Conservation (phyloP, 1,140 invertebrate species). For the Bombus pascuorum region DNA sequence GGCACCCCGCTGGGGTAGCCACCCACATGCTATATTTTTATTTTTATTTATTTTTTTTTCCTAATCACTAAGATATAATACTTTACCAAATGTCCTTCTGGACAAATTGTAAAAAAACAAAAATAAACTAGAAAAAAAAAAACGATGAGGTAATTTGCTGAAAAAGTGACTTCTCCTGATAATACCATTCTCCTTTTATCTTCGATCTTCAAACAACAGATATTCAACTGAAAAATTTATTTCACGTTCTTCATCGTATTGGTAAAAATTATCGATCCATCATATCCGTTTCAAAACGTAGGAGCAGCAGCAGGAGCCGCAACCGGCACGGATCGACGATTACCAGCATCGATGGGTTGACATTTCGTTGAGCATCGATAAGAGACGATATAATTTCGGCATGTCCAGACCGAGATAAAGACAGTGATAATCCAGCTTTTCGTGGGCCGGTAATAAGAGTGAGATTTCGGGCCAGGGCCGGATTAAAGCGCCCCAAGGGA, state of each 20-base stretch:
- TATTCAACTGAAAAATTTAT: background rate
- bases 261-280: background rate
- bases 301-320: background rate
- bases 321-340: background rate
- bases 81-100: no score
- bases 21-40: no score
- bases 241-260: background rate
- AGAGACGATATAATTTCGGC: conserved; percentile 58
- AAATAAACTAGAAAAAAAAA: no score
- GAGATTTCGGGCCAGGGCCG: conserved; percentile 39
- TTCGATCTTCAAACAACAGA: background rate
- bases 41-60: no score
- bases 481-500: conserved; percentile 56
- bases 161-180: no score
- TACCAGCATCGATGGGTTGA: conserved; percentile 51
- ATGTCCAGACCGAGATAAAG: conserved; percentile 39
- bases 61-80: no score
- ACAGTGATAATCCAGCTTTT: conserved; percentile 62
- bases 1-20: no score
- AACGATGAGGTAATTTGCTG: no score
- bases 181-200: no score
- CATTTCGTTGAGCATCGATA: conserved; percentile 50
- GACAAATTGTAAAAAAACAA: no score
- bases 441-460: conserved; percentile 53
- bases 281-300: background rate